These are phyloP conservation scores for Calyptommatus sinebrachiatus DNA, from an alignment of 2,113 vertebrate genomes.

Conservation along the genomic window DNA sequence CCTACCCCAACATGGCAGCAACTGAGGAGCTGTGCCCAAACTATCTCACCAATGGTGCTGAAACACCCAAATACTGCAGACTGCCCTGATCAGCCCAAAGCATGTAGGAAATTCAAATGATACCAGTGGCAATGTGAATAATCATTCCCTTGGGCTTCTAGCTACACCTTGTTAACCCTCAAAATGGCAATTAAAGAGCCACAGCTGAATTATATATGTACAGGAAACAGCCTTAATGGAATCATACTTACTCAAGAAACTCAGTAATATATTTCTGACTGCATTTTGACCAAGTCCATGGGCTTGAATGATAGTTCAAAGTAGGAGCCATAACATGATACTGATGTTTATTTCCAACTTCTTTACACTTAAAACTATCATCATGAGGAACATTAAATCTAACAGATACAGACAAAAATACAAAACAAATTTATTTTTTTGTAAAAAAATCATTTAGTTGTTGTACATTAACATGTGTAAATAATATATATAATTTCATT, in stretches of 20 bases:
- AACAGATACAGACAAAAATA: conserved; percentile 54
- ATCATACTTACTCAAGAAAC: conserved; percentile 90
- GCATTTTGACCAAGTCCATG: conserved; percentile 98
- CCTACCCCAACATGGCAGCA: no score
- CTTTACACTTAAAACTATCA: conserved; percentile 93
- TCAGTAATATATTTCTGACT: conserved; percentile 97
- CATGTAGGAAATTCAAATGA: no score
- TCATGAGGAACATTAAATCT: conserved; percentile 98
- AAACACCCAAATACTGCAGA: no score
- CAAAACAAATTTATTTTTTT: conserved; percentile 45
- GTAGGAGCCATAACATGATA: conserved; percentile 96
- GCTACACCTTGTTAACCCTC: no score
- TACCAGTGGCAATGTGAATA: no score
- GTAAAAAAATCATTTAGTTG: no score
- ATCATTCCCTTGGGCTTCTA: no score
- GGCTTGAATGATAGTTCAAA: conserved; percentile 92
- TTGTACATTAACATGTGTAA: no score
- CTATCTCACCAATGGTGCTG: no score
- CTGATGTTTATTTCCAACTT: conserved; percentile 87
- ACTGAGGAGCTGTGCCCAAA: no score
- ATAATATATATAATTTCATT: neutral
- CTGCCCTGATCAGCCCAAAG: no score
- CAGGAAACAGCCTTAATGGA: neutral
- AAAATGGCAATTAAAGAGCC: no score
- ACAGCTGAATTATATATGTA: neutral